Conservation (phyloP, 2,888 invertebrate species). For the Pterostichus madidus region DNA sequence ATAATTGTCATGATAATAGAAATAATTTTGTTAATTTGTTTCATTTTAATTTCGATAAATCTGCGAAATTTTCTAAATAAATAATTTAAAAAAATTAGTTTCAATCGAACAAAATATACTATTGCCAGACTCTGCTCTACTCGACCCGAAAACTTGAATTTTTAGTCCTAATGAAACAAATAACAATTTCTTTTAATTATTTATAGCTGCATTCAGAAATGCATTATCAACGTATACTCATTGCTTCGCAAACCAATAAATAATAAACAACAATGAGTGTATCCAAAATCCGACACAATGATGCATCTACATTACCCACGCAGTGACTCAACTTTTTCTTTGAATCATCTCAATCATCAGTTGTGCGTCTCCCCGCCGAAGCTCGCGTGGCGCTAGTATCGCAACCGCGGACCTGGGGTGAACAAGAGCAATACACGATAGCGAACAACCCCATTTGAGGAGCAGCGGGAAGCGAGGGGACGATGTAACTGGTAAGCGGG, state of each 20-base stretch:
- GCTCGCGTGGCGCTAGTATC: constrained; percentile 3
- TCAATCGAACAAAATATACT: no score
- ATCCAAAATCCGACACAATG: constrained; percentile 2
- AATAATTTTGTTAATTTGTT: no score
- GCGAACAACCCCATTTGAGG: background rate
- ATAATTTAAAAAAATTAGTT: no score
- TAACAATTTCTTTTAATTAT: no score
- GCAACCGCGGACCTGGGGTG: background rate
- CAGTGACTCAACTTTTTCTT: constrained; percentile 22
- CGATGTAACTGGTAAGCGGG: background rate
- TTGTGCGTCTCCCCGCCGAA: background rate
- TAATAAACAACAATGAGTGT: constrained; percentile 6
- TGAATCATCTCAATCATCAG: constrained; percentile 23
- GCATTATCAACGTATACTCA: background rate
- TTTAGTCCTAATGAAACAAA: no score
- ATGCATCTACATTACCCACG: constrained; percentile 10
- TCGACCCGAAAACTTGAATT: no score
- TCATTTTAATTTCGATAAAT: no score
- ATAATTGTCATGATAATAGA: no score
- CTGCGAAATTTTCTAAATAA: no score
- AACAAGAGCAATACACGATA: constrained; percentile 12
- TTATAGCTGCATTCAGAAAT: no score
- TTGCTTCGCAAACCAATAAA: background rate
- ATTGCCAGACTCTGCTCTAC: no score
- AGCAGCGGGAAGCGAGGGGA: background rate